phyloP scores from a whole-genome alignment of 35 echinoderm and acorn worm genomes.

The Heliocidaris erythrogramma region DNA sequence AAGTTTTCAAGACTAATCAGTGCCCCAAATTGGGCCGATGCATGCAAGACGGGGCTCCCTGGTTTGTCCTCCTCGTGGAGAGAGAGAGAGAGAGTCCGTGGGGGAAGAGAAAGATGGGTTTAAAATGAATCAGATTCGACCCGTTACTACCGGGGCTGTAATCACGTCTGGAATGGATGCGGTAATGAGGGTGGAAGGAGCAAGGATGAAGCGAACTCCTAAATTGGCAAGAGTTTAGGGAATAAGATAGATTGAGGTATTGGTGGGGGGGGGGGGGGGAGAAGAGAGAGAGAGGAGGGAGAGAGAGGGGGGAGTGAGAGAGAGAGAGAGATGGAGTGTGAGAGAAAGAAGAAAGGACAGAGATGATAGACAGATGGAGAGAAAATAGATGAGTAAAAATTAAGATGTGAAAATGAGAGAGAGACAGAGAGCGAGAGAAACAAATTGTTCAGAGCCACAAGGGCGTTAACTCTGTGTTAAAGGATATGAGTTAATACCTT shows the following conservation, averaged over 20 bases:
- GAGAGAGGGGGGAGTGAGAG: too few species aligned
- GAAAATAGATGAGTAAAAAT: not conserved
- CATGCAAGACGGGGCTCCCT: conserved; percentile 13
- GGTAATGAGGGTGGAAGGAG: conserved; percentile 30
- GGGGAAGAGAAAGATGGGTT: not conserved
- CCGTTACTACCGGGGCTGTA: not conserved
- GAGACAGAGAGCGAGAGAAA: not conserved
- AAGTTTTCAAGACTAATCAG: conserved; percentile 45
- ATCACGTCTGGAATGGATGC: not conserved
- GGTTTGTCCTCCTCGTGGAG: not conserved
- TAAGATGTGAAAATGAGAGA: not conserved
- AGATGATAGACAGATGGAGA: too few species aligned
- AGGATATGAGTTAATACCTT: too few species aligned
- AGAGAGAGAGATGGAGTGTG: too few species aligned
- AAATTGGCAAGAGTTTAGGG: not conserved
- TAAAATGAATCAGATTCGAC: conserved; percentile 10
- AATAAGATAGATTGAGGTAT: not conserved
- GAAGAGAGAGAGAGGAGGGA: not conserved
- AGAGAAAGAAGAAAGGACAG: too few species aligned
- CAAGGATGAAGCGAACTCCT: not conserved
- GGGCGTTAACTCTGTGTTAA: too few species aligned
- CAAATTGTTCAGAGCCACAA: not conserved
- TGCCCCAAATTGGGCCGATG: conserved; percentile 11
- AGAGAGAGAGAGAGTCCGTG: not conserved
- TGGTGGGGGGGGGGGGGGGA: not conserved